Evolutionary conservation across 2,113 vertebrate genomes (phyloP), one percentile per base, ranked within the genome.

Genomic region (Nothocercus nigrocapillus): DNA sequence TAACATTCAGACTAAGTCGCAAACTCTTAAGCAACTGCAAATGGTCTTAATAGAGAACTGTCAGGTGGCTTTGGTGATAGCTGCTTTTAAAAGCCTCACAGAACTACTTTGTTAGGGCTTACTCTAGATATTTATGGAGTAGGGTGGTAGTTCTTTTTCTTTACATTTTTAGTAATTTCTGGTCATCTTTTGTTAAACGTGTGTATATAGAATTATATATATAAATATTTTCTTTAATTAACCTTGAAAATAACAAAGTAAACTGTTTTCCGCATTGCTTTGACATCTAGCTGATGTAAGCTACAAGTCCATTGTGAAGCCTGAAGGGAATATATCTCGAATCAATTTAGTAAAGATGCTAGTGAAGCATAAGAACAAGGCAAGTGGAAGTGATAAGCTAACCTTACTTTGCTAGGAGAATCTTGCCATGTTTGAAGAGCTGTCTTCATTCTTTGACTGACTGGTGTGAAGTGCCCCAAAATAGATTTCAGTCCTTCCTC

Each of bases 351-450:
- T 59, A 83, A 90, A 89, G 95, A 93, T 79, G 34, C 77, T 89
- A 79, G 86, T 96, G 86, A 95, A 91, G 93, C 73, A 17, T 90
- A 91, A 94, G 80, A 96, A 30, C 95, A 94, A 97, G 88, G 92
- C 86, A 93, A 91, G 86, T 93, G 82, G 94, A 95, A 96, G 62
- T 91, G 82, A 96, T 94, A 87, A 66, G 75, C 66, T 95, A 95
- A 81, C 70, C 12, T 92, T 84, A 88, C 64, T 93, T 93, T 70
- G 59, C 19, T 8, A 56, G 64, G 70, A 95, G 64, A 94, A 74
- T 85, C 66, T 94, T 86, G 51, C 56, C 11, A 3, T 73, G 21
- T 96, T 94, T 92, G 68, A 85, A 90, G 63, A 96, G 18, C 20
- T 95, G 75, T 63, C 62, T 54, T 89, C 34, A 27, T 94, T 93